phyloP scores from a whole-genome alignment of 2,113 vertebrate species.

The Corythaixoides concolor region DNA sequence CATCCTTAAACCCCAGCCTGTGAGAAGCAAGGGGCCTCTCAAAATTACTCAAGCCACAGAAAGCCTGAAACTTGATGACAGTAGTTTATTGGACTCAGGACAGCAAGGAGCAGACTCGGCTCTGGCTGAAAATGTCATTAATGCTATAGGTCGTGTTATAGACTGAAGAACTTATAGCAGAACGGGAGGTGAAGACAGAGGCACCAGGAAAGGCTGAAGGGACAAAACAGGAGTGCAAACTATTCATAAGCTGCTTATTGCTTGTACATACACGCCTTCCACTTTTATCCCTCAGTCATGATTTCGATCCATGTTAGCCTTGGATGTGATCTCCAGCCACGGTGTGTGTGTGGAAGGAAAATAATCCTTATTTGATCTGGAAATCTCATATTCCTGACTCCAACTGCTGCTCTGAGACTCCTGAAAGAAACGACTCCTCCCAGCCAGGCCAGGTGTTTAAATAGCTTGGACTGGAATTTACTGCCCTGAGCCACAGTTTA shows the following conservation, averaged over 20 bases:
- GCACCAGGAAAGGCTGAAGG: neutral
- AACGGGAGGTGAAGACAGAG: neutral
- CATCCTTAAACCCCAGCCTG: neutral
- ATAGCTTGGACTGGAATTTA: neutral
- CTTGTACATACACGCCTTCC: neutral
- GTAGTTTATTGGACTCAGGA: neutral
- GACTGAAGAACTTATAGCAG: neutral
- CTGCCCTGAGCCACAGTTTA: neutral
- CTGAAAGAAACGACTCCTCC: neutral
- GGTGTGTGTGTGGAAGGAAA: neutral
- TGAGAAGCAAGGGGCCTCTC: neutral
- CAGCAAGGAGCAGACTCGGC: neutral
- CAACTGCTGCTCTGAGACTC: neutral
- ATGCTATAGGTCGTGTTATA: neutral
- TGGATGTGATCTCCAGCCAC: neutral
- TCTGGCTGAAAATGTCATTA: slow-evolving; percentile 3
- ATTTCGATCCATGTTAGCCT: neutral
- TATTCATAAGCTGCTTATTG: neutral
- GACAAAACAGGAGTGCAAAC: neutral
- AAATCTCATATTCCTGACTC: neutral
- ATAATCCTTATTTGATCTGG: neutral
- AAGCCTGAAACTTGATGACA: neutral
- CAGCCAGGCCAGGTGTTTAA: slow-evolving; percentile 22
- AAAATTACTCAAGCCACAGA: neutral
- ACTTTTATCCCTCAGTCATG: neutral